phyloP scores from a whole-genome alignment of 2,113 vertebrate species.

The Rhinoderma darwinii region DNA sequence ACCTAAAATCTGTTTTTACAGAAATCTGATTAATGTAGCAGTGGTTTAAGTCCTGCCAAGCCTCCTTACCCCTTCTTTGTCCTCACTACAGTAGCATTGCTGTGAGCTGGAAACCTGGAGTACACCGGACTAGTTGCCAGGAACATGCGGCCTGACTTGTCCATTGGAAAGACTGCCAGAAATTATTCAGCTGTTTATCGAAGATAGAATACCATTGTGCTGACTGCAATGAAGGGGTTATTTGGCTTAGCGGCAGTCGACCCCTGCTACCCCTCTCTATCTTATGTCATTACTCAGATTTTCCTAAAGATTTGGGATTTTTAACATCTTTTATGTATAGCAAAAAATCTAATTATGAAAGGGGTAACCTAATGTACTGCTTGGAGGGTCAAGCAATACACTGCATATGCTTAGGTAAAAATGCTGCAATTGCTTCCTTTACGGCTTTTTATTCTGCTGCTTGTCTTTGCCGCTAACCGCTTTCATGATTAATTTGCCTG shows the following conservation, averaged over 20 bases:
- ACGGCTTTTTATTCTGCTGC: constrained; percentile 65
- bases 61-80: too few relatives aligned
- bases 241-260: not conserved
- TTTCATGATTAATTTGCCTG: constrained; percentile 80
- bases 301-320: not conserved
- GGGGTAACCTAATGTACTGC: constrained; percentile 17
- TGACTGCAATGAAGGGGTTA: too few relatives aligned
- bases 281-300: not conserved
- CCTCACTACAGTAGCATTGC: too few relatives aligned
- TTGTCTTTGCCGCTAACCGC: constrained; percentile 72
- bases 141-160: too few relatives aligned
- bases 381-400: not conserved
- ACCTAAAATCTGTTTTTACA: not conserved
- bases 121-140: too few relatives aligned
- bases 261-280: not conserved
- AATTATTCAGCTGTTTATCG: too few relatives aligned
- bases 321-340: not conserved
- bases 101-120: too few relatives aligned
- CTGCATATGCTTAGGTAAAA: not conserved
- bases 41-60: not conserved
- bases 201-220: too few relatives aligned
- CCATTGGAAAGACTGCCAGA: too few relatives aligned
- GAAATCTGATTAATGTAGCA: not conserved
- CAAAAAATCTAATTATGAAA: not conserved
- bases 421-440: constrained; percentile 32